A percentile compares a stretch with the other conserved stretches of the same genome.
These are phyloP conservation scores for Tringa solitaria DNA, from an alignment of 2,113 vertebrate species.

Conservation along the genomic window DNA sequence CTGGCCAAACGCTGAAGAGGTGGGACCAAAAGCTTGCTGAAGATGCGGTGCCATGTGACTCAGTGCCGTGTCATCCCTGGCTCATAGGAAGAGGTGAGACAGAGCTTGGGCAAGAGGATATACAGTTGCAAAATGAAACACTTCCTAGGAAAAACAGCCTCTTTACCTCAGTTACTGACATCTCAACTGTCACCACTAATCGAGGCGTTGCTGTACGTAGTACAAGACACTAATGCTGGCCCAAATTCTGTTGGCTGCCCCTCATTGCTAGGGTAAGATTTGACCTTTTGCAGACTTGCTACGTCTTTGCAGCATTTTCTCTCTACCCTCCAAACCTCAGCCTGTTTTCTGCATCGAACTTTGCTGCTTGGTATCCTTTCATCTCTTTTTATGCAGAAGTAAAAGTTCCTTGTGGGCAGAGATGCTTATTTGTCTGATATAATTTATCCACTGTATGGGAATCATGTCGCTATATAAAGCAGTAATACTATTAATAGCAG, in stretches of 20 bases:
- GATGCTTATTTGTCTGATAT: constrained; percentile 50
- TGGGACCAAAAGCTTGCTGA: background rate
- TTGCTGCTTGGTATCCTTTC: background rate
- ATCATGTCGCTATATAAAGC: constrained; percentile 25
- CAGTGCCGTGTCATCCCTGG: background rate
- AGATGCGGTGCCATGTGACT: background rate
- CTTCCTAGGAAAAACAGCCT: background rate
- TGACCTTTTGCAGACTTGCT: background rate
- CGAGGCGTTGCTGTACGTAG: background rate
- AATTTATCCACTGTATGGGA: constrained; percentile 21
- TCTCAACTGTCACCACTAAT: background rate
- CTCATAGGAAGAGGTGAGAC: background rate
- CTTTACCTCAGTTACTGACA: background rate
- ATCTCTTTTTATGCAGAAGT: constrained; percentile 12
- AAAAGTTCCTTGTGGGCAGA: constrained; percentile 45
- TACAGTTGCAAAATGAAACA: background rate
- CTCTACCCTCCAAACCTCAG: background rate
- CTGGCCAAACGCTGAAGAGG: background rate
- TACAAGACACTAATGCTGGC: background rate
- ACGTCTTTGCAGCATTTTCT: background rate
- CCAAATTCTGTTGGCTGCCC: background rate
- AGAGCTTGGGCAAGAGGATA: background rate
- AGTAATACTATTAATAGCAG: constrained; percentile 39
- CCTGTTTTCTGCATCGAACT: background rate
- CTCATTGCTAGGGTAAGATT: background rate